phyloP scores from a whole-genome alignment of 2,888 invertebrate genomes.

The Teinopalpus imperialis region DNA sequence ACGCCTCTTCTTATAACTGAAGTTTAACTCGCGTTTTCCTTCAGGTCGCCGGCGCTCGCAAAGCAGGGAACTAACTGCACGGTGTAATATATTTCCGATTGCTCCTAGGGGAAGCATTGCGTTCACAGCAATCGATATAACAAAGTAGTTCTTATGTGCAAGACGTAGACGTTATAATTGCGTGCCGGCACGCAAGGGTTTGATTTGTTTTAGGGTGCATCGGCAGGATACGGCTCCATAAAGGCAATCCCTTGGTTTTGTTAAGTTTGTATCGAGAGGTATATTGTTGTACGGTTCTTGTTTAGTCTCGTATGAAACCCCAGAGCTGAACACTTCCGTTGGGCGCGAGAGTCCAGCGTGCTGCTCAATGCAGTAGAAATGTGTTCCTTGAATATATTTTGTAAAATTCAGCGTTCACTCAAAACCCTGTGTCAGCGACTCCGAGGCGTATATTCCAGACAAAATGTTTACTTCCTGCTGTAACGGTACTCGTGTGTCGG shows the following conservation, averaged over 20 bases:
- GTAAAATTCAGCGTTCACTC: too few relatives aligned
- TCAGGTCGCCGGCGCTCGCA: slow-evolving; percentile 33
- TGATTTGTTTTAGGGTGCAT: slow-evolving; percentile 16
- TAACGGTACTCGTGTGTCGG: too few relatives aligned
- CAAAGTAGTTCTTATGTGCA: slow-evolving; percentile 15
- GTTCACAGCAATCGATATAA: slow-evolving; percentile 2
- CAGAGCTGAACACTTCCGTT: too few relatives aligned
- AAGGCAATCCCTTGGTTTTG: slow-evolving; percentile 16
- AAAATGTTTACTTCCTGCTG: too few relatives aligned
- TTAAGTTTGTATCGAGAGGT: not conserved
- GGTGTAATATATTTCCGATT: slow-evolving; percentile 36
- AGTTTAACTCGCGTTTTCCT: slow-evolving; percentile 44
- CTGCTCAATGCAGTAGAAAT: too few relatives aligned
- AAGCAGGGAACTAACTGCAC: slow-evolving; percentile 27
- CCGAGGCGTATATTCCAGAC: too few relatives aligned
- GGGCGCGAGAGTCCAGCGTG: too few relatives aligned
- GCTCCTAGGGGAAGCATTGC: slow-evolving; percentile 26
- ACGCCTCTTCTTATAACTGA: slow-evolving; percentile 48
- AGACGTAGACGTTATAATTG: not conserved
- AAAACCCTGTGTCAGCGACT: too few relatives aligned
- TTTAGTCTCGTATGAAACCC: too few relatives aligned
- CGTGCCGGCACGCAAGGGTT: not conserved
- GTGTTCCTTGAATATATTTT: too few relatives aligned
- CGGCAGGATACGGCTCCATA: slow-evolving; percentile 18
- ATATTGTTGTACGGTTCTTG: too few relatives aligned